Conservation (phyloP, 2,113 vertebrate species). For the Philantomba maxwellii region DNA sequence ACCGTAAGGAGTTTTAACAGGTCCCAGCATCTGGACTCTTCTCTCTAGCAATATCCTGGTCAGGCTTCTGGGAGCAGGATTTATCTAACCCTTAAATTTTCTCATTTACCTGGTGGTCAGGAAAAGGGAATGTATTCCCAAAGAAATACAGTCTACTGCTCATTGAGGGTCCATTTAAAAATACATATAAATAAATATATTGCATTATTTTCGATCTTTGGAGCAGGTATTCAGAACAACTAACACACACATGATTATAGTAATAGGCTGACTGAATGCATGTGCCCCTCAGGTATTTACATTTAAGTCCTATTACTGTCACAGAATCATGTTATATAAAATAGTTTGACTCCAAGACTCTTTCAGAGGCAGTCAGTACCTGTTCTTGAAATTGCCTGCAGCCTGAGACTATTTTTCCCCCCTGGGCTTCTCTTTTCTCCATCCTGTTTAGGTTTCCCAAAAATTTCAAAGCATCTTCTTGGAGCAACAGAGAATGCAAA, state of each 20-base stretch:
- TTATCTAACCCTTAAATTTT: background rate
- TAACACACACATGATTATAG: background rate
- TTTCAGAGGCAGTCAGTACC: background rate
- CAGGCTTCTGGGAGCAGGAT: background rate
- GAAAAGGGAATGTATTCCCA: background rate
- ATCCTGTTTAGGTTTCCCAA: conserved; percentile 71
- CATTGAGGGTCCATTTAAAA: background rate
- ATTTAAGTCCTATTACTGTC: background rate
- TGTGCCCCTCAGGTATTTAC: background rate
- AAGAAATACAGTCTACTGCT: background rate
- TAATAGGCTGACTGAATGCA: background rate
- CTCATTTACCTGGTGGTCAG: background rate
- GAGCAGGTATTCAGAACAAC: background rate
- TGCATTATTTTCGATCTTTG: background rate
- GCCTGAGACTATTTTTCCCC: background rate
- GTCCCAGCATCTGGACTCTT: background rate
- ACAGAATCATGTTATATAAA: background rate
- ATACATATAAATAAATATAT: background rate
- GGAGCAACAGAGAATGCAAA: conserved; percentile 79
- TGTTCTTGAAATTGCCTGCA: background rate
- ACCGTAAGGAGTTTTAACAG: background rate
- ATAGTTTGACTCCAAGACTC: background rate
- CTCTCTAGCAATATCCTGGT: background rate
- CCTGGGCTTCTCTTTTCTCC: background rate
- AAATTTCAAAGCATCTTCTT: conserved; percentile 80